These are phyloP conservation scores for Panzeria rudis DNA, from an alignment of 2,888 invertebrate species.

Conservation along the genomic window DNA sequence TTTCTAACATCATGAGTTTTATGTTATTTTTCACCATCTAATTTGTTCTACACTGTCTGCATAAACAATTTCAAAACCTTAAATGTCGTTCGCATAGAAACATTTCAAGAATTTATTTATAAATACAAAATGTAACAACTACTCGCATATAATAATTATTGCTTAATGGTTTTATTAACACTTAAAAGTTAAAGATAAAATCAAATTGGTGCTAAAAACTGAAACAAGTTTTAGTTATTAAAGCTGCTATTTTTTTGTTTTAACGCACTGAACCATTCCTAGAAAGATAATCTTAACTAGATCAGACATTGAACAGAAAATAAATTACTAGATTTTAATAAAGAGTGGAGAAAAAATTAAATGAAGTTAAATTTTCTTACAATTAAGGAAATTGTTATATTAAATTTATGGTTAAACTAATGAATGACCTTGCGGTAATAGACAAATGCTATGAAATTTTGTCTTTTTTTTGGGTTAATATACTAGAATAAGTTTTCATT, in stretches of 20 bases:
- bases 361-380: not conserved
- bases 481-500: not conserved
- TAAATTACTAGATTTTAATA: not conserved
- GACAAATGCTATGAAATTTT: not conserved
- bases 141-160: constrained; percentile 36
- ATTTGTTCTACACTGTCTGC: constrained; percentile 14
- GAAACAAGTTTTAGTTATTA: constrained; percentile 43
- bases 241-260: not conserved
- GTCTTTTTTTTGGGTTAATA: not conserved
- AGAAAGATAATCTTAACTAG: constrained; percentile 43
- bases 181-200: constrained; percentile 25
- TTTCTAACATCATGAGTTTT: not conserved
- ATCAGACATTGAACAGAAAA: constrained; percentile 20
- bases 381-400: constrained; percentile 40
- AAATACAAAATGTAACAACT: constrained; percentile 23
- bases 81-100: constrained; percentile 29
- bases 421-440: constrained; percentile 1
- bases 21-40: not conserved
- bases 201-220: constrained; percentile 20
- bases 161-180: constrained; percentile 75
- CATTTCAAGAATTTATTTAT: constrained; percentile 45
- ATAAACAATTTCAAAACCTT: constrained; percentile 48
- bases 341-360: not conserved
- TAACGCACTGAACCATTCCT: not conserved
- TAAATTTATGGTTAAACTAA: constrained; percentile 30